Evolutionary conservation across 2,113 vertebrate genomes (phyloP).

Genomic region (Sinosuthora webbiana): DNA sequence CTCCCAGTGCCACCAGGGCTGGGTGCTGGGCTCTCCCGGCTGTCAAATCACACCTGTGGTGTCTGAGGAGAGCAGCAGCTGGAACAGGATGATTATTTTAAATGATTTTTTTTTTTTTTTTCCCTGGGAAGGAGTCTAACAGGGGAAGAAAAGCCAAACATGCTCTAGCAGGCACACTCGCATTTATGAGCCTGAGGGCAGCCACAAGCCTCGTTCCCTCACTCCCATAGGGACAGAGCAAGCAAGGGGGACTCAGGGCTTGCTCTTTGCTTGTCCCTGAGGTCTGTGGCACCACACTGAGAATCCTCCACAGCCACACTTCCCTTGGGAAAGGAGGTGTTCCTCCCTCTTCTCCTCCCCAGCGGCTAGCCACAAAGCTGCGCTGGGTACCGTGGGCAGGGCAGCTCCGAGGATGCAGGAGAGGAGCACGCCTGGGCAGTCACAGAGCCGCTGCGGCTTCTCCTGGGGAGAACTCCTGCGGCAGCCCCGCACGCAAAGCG

Average conservation of each 20-base stretch:
- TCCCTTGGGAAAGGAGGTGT: background rate
- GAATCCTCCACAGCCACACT: background rate
- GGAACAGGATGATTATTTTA: background rate
- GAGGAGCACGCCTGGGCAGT: background rate
- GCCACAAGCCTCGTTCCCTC: background rate
- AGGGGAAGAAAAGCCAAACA: background rate
- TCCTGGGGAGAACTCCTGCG: background rate
- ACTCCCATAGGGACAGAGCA: background rate
- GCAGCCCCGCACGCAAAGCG: background rate
- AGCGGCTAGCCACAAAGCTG: background rate
- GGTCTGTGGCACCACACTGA: background rate
- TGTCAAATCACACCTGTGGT: background rate
- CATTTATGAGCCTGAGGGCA: background rate
- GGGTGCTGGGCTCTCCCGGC: background rate
- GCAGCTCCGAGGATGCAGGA: fast-evolving
- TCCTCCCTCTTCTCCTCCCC: background rate
- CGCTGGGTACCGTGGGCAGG: background rate
- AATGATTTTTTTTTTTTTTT: background rate
- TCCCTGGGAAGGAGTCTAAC: background rate
- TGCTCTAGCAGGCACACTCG: background rate
- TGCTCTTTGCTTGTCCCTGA: fast-evolving
- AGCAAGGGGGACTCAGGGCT: background rate
- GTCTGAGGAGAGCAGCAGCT: background rate
- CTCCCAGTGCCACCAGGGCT: background rate
- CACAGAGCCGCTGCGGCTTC: background rate